Base-by-base conservation (phyloP, 2,113 vertebrate genomes). In the Gasterosteus aculeatus region DNA sequence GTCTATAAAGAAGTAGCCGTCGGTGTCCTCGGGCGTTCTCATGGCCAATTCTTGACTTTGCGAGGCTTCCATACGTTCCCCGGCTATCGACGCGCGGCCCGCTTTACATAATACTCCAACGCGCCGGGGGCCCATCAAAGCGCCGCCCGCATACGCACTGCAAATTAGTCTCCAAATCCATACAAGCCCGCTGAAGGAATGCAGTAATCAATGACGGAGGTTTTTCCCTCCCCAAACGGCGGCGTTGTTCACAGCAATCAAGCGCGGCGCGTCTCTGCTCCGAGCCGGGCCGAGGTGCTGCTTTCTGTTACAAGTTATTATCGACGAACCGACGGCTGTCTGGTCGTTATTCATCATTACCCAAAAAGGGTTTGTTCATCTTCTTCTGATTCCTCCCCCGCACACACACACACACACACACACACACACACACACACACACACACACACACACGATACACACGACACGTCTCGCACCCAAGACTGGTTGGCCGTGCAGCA, bases 151-250 rank as follows among this genome's bases (percentile, higher is more conserved):
- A 85, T 76, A 79, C 89, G 82, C 85, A 60, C 69, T 67, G 72
- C 70, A 90, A 88, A 84, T 87, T 82, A 85, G 72, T 53, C 75
- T 73, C 62, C 38, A 85, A 87, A 86, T 88, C 84, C 79, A 85
- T 84, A 72, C 59, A 80, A 85, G 75, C 81, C 22, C 66, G 66
- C 77, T 47, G 60, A 82, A 69, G 66, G 77, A 85, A 87, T 78
- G 72, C 58, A 67, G 59, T 77, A 81, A 89, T 90, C 85, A 79
- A 76, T 91, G 79, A 35, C 7, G 16, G 80, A 76, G 72, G 46
- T 75, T 76, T 80, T 80, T 75, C 62, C 75, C 75, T 77, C 46
- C 60, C 69, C 72, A 74, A 83, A 90, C 63, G 64, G 62, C 42
- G 14, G 51, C 75, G 76, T 90, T 82, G 72, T 85, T 71, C 69